Percentiles rank a stretch among this genome's conserved stretches.
Conservation (phyloP, 2,888 invertebrate species). For the Nasonia oneida region DNA sequence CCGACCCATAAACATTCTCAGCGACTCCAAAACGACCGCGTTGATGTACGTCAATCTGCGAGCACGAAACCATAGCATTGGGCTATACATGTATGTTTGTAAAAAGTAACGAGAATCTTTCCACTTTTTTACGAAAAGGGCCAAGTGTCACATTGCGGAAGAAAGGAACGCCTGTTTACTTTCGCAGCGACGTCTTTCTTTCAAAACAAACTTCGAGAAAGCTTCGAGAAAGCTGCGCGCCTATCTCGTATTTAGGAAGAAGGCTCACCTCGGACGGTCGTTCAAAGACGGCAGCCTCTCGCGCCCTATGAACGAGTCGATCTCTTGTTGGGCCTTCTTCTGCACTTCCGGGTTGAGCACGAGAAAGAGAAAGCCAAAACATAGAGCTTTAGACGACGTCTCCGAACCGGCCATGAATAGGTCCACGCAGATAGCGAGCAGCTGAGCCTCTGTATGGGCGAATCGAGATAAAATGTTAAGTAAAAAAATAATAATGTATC, state of each 20-base stretch:
- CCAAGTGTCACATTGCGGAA: neutral
- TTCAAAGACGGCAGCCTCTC: slow-evolving; percentile 85
- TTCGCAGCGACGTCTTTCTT: neutral
- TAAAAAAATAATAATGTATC: neutral
- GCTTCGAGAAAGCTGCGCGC: neutral
- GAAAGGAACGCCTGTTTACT: neutral
- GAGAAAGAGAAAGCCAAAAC: slow-evolving; percentile 88
- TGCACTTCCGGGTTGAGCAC: slow-evolving; percentile 87
- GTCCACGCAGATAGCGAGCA: slow-evolving; percentile 90
- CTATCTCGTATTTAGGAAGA: neutral
- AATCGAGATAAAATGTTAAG: neutral
- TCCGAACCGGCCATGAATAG: slow-evolving; percentile 94
- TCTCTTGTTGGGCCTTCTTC: slow-evolving; percentile 87
- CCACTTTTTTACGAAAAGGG: neutral
- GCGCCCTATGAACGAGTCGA: slow-evolving; percentile 87
- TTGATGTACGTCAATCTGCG: slow-evolving; percentile 89
- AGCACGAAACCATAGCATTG: neutral
- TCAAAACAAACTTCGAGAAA: neutral
- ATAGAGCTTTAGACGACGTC: slow-evolving; percentile 89
- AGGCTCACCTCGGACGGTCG: slow-evolving; percentile 80
- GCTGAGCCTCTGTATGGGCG: slow-evolving; percentile 85
- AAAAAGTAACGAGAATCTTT: neutral
- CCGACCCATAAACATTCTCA: slow-evolving; percentile 90
- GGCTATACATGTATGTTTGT: neutral
- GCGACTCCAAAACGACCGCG: slow-evolving; percentile 87